Percentiles rank a stretch among this genome's conserved stretches.
Evolutionary conservation across 2,113 vertebrate genomes (phyloP).

Genomic region (Seriola quinqueradiata): DNA sequence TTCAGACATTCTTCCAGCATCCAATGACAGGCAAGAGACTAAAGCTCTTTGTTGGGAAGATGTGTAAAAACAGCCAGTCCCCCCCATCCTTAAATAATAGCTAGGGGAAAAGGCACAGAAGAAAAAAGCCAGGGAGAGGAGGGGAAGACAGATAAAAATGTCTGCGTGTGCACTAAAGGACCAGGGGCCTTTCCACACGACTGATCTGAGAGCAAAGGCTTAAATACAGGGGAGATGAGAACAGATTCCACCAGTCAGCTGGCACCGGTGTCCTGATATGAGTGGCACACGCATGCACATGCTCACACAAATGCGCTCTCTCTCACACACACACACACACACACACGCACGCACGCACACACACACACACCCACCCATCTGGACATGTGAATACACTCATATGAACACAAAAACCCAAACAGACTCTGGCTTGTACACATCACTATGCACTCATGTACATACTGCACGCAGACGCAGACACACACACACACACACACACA

Average conservation of each 20-base stretch:
- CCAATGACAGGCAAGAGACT: constrained; percentile 64
- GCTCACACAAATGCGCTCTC: neutral
- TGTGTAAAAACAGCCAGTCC: constrained; percentile 73
- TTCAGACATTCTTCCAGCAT: constrained; percentile 69
- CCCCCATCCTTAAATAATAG: constrained; percentile 73
- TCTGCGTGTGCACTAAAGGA: constrained; percentile 71
- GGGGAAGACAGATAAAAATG: constrained; percentile 66
- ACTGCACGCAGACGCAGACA: neutral
- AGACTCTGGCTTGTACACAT: constrained; percentile 11
- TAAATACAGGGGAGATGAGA: constrained; percentile 75
- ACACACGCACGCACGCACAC: constrained; percentile 24
- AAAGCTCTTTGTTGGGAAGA: constrained; percentile 67
- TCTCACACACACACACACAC: constrained; percentile 17
- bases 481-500: neutral
- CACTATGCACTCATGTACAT: constrained; percentile 6
- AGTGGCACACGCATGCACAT: constrained; percentile 44
- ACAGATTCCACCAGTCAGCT: constrained; percentile 80
- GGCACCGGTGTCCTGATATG: constrained; percentile 48
- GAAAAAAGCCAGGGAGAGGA: constrained; percentile 40
- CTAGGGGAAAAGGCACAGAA: constrained; percentile 48
- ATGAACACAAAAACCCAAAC: constrained; percentile 29
- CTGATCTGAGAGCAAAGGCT: constrained; percentile 76
- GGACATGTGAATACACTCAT: constrained; percentile 26
- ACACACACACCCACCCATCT: constrained; percentile 21
- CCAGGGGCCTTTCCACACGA: constrained; percentile 75